Percentiles rank a stretch among this genome's conserved stretches.
Evolutionary conservation across 1,140 invertebrate species (phyloP).

Genomic region (Leptinotarsa undecemlineata): DNA sequence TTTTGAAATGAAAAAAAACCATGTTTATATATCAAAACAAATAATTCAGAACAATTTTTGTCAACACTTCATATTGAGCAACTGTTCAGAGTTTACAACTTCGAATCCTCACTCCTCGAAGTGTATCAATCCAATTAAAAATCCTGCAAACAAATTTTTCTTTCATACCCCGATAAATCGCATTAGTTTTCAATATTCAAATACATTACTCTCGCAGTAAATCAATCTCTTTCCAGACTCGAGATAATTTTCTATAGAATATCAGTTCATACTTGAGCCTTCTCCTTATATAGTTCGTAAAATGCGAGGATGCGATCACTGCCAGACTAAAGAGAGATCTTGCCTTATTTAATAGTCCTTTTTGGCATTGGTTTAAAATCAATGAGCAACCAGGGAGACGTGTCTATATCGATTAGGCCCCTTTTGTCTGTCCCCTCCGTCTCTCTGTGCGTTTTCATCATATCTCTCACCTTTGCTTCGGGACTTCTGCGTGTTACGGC

Average conservation of each 20-base stretch:
- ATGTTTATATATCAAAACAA: too few species aligned
- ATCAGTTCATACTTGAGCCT: neutral
- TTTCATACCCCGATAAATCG: too few species aligned
- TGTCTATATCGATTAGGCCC: conserved; percentile 44
- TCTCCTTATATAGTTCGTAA: neutral
- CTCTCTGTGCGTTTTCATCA: conserved; percentile 28
- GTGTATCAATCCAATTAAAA: too few species aligned
- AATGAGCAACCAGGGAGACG: conserved; percentile 41
- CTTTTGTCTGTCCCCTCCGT: conserved; percentile 39
- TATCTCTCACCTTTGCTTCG: conserved; percentile 22
- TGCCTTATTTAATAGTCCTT: conserved; percentile 18
- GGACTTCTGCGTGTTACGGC: conserved; percentile 4
- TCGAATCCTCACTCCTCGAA: too few species aligned
- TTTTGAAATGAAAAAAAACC: too few species aligned
- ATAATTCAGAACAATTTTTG: too few species aligned
- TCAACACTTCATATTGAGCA: too few species aligned
- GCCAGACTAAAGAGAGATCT: conserved; percentile 13
- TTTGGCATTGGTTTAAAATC: conserved; percentile 39
- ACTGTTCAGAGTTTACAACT: too few species aligned
- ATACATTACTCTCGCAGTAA: neutral
- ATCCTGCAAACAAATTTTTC: too few species aligned
- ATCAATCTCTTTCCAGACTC: neutral
- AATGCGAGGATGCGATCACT: conserved; percentile 10
- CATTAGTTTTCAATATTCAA: neutral
- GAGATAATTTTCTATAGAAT: neutral